These are phyloP conservation scores for Pseudomyrmex concolor DNA, from an alignment of 1,140 invertebrate genomes.

Conservation along the genomic window DNA sequence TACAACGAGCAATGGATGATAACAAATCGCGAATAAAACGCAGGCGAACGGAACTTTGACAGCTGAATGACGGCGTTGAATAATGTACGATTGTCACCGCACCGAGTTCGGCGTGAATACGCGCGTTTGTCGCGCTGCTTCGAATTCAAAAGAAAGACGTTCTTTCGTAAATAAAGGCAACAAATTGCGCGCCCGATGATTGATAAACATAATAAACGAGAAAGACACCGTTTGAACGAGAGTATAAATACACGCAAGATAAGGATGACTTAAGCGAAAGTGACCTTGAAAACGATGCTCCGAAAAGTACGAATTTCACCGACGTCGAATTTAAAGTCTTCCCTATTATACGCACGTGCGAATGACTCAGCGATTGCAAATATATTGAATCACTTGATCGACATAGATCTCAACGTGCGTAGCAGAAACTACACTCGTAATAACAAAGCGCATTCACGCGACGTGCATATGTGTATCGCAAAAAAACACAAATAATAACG, in stretches of 20 bases:
- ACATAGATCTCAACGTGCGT: not conserved
- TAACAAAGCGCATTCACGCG: no score
- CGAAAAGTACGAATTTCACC: not conserved
- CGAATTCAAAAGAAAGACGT: not conserved
- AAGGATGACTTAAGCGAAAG: no score
- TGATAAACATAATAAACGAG: not conserved
- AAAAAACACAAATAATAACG: not conserved
- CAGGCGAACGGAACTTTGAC: not conserved
- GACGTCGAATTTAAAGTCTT: not conserved
- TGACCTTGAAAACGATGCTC: constrained; percentile 23
- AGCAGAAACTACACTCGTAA: not conserved
- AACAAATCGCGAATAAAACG: not conserved
- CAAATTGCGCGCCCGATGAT: not conserved
- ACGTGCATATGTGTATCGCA: not conserved
- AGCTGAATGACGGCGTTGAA: not conserved
- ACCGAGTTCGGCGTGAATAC: not conserved
- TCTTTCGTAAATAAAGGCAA: no score
- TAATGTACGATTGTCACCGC: not conserved
- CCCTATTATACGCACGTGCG: not conserved
- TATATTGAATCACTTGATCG: not conserved
- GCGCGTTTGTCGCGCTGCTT: not conserved
- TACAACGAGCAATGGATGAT: not conserved
- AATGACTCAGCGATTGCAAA: not conserved
- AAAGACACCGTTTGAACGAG: not conserved
- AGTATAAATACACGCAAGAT: not conserved